Evolutionary conservation across 2,113 vertebrate genomes (phyloP), one percentile per base, ranked within the genome.

Genomic region (Columba livia): DNA sequence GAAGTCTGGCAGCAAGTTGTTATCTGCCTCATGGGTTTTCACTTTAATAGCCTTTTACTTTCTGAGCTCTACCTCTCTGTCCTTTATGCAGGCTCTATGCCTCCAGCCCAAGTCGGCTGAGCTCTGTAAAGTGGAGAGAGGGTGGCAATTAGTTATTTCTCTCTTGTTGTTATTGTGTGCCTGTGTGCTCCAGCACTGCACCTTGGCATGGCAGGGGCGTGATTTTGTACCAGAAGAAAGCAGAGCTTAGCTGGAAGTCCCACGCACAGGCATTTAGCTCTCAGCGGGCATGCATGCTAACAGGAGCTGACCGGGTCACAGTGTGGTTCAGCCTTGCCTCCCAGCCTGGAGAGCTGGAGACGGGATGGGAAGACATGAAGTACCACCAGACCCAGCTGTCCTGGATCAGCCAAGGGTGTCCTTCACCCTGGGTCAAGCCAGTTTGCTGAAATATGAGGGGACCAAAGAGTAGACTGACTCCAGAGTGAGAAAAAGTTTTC

Each of bases 1-100:
- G 96, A 96, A 91, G 93, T 94, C 94, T 97, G 97, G 93, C 96
- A 97, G 90, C 93, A 96, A 95, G 91, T 85, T 96, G 88, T 96
- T 95, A 95, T 72, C 72, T 90, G 85, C 70, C 94, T 96, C 88
- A 51, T 95, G 89, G 85, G 90, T 78, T 96, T 97, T 96, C 7
- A 1, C 61, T 96, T 90, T 93, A 89, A 94, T 87, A 78, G 58
- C 85, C 78, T 91, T 91, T 87, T 87, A 60, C 51, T 93, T 92
- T 93, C 74, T 85, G 92, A 82, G 85, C 58, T 73, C 25, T 94
- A 32, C 61, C n/a, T 75, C 71, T 89, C 58, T 40, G 83, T 86
- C 80, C n/a, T 78, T 91, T 79, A 24, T 28, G 60, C 42, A 54
- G 86, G 21, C 40, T 65, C 31, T 44, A 48, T 4, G 54, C 40